Evolutionary conservation across 2,888 invertebrate species (phyloP).

Genomic region (Cinara cedri): DNA sequence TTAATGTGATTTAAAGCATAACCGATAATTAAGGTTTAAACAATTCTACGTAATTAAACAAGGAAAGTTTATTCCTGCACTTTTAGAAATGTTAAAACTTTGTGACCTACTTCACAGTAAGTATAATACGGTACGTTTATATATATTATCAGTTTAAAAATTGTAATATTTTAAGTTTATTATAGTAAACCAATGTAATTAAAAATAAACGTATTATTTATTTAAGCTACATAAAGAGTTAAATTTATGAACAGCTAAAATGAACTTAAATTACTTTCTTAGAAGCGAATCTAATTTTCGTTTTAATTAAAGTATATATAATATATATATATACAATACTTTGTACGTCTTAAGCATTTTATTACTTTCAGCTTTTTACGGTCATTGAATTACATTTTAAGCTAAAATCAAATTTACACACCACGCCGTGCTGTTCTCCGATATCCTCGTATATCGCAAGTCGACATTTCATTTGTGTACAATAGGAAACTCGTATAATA

Average conservation of each 20-base stretch:
- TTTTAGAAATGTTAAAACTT: slow-evolving; percentile 43
- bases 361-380: slow-evolving; percentile 34
- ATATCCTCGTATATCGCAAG: too few relatives aligned
- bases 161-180: slow-evolving; percentile 54
- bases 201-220: slow-evolving; percentile 55
- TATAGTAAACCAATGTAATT: slow-evolving; percentile 50
- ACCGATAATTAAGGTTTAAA: slow-evolving; percentile 37
- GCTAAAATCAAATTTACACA: background rate
- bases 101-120: slow-evolving; percentile 32
- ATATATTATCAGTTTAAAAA: slow-evolving; percentile 50
- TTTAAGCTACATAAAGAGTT: slow-evolving; percentile 48
- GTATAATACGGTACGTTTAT: slow-evolving; percentile 41
- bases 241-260: slow-evolving; percentile 55
- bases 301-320: slow-evolving; percentile 45
- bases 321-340: slow-evolving; percentile 10
- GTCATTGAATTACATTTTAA: slow-evolving; percentile 12
- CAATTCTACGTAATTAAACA: slow-evolving; percentile 30
- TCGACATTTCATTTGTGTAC: too few relatives aligned
- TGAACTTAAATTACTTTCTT: slow-evolving; percentile 51
- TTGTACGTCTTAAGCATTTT: slow-evolving; percentile 19
- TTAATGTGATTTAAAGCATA: background rate
- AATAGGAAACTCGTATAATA: background rate
- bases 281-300: slow-evolving; percentile 48
- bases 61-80: slow-evolving; percentile 21
- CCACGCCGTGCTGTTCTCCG: background rate